These are phyloP conservation scores for Danio rerio DNA, from an alignment of 2,113 vertebrate species.

Conservation along the genomic window GRCz12tu NC_133185.1:2119501-2120000, in stretches of 20 bases:
- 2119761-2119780: neutral
- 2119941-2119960: neutral
- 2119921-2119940: neutral
- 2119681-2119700: neutral
- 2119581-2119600: neutral
- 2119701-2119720: neutral
- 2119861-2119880: neutral
- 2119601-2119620: neutral
- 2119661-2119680: slow-evolving; percentile 4
- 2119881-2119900: slow-evolving; percentile 31
- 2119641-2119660: slow-evolving; percentile 13
- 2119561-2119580: neutral
- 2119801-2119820: neutral
- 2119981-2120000: neutral
- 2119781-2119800: neutral
- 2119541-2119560: neutral
- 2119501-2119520: slow-evolving; percentile 45
- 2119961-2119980: neutral
- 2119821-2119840: slow-evolving; percentile 1
- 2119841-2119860: slow-evolving; percentile 23
- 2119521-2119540: neutral
- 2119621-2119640: slow-evolving; percentile 13
- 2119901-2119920: slow-evolving; percentile 30
- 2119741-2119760: neutral
- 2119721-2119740: neutral